phyloP scores from a whole-genome alignment of 2,888 invertebrate species.

The Drosophila meridiana region DNA sequence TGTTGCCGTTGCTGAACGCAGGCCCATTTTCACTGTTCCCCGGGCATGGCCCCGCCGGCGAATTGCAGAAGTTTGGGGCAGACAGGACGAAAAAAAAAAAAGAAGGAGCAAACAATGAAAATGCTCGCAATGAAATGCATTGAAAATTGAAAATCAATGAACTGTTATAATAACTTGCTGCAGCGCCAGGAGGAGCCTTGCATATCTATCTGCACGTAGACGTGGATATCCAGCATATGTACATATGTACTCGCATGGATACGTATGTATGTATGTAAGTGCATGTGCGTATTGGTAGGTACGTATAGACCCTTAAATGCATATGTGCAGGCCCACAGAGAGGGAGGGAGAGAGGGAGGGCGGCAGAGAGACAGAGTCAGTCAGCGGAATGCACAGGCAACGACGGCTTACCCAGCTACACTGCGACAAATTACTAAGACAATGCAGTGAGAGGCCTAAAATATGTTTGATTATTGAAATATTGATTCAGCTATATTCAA shows the following conservation, averaged over 20 bases:
- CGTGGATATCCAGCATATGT: slow-evolving; percentile 4
- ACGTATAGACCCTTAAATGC: slow-evolving; percentile 45
- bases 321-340: slow-evolving; percentile 28
- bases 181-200: slow-evolving; percentile 63
- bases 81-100: background rate
- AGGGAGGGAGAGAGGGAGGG: background rate
- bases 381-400: slow-evolving; percentile 33
- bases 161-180: slow-evolving; percentile 80
- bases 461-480: background rate
- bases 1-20: slow-evolving; percentile 44
- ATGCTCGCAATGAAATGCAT: slow-evolving; percentile 66
- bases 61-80: background rate
- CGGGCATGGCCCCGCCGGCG: background rate
- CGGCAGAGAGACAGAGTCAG: slow-evolving; percentile 14
- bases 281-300: slow-evolving; percentile 7
- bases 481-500: background rate
- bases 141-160: slow-evolving; percentile 81
- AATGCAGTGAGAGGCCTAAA: too few species aligned
- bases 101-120: slow-evolving; percentile 65
- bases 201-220: slow-evolving; percentile 23
- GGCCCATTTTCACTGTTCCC: slow-evolving; percentile 41
- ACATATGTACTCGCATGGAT: slow-evolving; percentile 8
- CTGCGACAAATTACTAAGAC: background rate
- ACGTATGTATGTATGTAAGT: background rate
- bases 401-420: slow-evolving; percentile 31